Conservation (phyloP, 2,113 vertebrate genomes). For the Cygnus buccinator region DNA sequence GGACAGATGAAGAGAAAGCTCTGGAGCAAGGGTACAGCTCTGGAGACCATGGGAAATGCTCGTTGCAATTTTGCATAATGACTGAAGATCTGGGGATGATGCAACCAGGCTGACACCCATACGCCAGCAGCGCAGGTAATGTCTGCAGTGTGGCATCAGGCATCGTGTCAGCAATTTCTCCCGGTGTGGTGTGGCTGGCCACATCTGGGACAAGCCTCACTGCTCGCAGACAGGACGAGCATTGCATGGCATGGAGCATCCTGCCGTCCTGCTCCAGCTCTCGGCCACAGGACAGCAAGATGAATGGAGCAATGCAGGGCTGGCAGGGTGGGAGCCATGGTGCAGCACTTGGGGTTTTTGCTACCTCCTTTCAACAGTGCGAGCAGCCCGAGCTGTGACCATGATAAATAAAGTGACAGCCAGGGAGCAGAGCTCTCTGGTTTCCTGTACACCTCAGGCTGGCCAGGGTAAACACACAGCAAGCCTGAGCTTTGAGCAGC, state of each 20-base stretch:
- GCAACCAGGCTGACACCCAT: background rate
- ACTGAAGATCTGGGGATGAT: background rate
- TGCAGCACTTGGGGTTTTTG: background rate
- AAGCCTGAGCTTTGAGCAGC: constrained; percentile 18
- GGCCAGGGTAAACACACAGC: constrained; percentile 63
- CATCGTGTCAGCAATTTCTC: background rate
- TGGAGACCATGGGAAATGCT: background rate
- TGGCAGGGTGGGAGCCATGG: rapidly evolving
- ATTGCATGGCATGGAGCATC: rapidly evolving
- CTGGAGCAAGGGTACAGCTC: background rate
- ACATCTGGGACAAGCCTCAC: background rate
- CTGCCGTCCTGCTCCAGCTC: rapidly evolving
- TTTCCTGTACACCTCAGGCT: constrained; percentile 63
- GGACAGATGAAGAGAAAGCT: background rate
- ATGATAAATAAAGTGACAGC: constrained; percentile 48
- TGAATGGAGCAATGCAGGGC: background rate
- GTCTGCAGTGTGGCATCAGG: background rate
- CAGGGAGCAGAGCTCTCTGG: constrained; percentile 51
- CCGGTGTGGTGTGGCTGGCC: background rate
- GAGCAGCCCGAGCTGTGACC: constrained; percentile 24
- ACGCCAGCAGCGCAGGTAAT: background rate
- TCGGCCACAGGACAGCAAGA: background rate
- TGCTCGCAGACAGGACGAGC: rapidly evolving
- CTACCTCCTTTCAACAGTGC: background rate
- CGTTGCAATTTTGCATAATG: background rate